A percentile compares a stretch with the other conserved stretches of the same genome.
phyloP scores from a whole-genome alignment of 2,888 invertebrate genomes.

The Trissolcus brochymenae region DNA sequence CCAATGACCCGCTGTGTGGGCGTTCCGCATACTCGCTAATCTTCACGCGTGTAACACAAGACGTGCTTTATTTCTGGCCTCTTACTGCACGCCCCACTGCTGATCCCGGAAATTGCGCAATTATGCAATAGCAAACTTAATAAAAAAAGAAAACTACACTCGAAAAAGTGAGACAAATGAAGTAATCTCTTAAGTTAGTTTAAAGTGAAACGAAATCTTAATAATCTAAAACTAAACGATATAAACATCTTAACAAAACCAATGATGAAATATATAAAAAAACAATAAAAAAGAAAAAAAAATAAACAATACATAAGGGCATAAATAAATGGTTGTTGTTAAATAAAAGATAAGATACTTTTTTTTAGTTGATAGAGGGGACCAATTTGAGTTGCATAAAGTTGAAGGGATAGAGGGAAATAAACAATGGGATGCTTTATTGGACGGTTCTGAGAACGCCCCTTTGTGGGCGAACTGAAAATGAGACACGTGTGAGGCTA shows the following conservation, averaged over 20 bases:
- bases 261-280: no score
- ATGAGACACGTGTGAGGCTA: conserved; percentile 47
- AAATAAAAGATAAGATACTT: no score
- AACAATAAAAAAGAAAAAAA: no score
- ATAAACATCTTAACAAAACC: no score
- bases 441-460: conserved; percentile 52
- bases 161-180: no score
- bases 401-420: conserved; percentile 21
- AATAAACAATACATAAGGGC: no score
- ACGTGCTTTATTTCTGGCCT: conserved; percentile 43
- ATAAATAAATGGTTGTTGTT: no score
- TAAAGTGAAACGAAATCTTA: no score
- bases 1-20: conserved; percentile 66
- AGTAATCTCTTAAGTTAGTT: no score
- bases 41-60: conserved; percentile 57
- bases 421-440: conserved; percentile 51
- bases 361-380: no score
- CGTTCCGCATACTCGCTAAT: conserved; percentile 62
- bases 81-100: conserved; percentile 25
- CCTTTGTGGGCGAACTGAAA: conserved; percentile 47
- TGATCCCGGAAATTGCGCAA: conserved; percentile 49
- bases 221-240: no score
- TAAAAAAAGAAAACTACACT: no score
- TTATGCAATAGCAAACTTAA: conserved; percentile 27
- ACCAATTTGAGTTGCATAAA: conserved; percentile 34